Evolutionary conservation across 2,113 vertebrate species (phyloP), one percentile per base, ranked within the genome.

Genomic region (Anseranas semipalmata): DNA sequence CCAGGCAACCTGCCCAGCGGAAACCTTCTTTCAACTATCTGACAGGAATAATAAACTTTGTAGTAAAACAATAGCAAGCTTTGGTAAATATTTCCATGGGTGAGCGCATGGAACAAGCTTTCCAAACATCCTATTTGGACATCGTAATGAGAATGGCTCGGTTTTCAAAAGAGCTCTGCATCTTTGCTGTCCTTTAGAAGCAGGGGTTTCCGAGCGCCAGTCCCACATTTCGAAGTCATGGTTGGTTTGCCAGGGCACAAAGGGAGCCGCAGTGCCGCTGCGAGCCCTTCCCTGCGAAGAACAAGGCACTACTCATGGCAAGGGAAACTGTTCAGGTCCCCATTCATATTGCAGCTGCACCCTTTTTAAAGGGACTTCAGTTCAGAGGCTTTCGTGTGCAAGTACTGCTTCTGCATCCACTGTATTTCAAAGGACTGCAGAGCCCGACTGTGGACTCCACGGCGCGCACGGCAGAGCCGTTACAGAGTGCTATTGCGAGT

Each of bases 281-380:
- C 7, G 53, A 83, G 93, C 95, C 75, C 76, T 32, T 79, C 72
- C 95, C 71, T 30, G 0, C 0, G 0, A 33, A 55, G 72, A 96
- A 96, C 96, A 96, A 93, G 80, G 95, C 89, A 0, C 91, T 46
- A 62, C 59, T 94, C 59, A 93, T 41, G 43, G 2, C 1, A 2
- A 17, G 89, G 91, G 83, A 39, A 52, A 33, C 60, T 3, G 28
- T 14, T 58, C 52, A 7, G 86, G 92, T 82, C 53, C 35, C 82
- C 83, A 80, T 96, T 96, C 93, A 96, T 0, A 22, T 66, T 43
- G 89, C 96, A 96, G 93, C 96, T 96, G 96, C 96, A 92, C 45
- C 93, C 76, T 53, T 75, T 84, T 39, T 19, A 41, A 71, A 93
- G 89, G 67, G 37, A 20, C 72, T 92, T 67, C 88, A 60, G 58